phyloP scores from a whole-genome alignment of 2,888 invertebrate genomes.

The Eupithecia pulchellata region DNA sequence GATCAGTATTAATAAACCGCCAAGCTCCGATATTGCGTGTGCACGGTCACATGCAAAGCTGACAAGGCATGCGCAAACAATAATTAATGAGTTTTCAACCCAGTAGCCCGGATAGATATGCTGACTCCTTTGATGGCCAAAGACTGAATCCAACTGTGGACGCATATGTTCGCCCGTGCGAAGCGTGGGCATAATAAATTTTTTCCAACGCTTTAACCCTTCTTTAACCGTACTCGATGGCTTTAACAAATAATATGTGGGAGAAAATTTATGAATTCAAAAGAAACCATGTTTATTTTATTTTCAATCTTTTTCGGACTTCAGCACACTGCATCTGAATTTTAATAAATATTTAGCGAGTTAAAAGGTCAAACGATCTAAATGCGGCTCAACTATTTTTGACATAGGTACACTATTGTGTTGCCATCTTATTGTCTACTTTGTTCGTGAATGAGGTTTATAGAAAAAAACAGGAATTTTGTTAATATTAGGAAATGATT shows the following conservation, averaged over 20 bases:
- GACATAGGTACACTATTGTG: not conserved
- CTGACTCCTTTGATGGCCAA: not conserved
- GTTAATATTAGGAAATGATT: too few relatives aligned
- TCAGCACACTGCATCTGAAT: not conserved
- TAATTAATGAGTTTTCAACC: not conserved
- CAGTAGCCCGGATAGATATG: constrained; percentile 1
- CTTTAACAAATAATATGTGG: not conserved
- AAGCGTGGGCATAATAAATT: not conserved
- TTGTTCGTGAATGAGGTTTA: not conserved
- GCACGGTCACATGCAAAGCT: not conserved
- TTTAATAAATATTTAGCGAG: not conserved
- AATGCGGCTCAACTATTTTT: not conserved
- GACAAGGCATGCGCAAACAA: not conserved
- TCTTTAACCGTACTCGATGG: too few relatives aligned
- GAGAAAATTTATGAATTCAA: not conserved
- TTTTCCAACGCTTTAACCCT: not conserved
- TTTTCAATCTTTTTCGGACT: not conserved
- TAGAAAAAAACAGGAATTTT: not conserved
- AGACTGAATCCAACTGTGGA: not conserved
- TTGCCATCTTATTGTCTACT: not conserved
- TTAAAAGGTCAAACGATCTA: not conserved
- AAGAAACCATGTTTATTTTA: not conserved
- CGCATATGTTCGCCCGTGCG: not conserved
- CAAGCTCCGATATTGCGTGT: not conserved
- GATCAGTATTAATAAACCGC: not conserved